Conservation (phyloP, 2,888 invertebrate species). For the Pelosia muscerda region DNA sequence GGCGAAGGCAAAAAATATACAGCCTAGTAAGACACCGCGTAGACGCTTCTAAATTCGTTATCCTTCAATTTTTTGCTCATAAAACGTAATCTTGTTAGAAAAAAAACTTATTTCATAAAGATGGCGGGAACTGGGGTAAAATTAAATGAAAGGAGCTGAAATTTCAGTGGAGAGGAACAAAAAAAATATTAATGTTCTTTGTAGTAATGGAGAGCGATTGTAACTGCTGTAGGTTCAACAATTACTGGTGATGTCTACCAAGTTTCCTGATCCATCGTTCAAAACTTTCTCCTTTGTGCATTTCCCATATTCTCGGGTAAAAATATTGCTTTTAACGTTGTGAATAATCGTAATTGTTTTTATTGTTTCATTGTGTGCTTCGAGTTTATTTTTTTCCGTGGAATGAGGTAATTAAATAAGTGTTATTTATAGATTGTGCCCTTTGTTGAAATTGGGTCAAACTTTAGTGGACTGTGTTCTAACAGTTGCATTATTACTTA, state of each 20-base stretch:
- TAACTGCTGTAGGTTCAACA: slow-evolving; percentile 72
- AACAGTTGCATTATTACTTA: not conserved
- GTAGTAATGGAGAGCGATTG: slow-evolving; percentile 70
- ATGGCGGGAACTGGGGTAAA: slow-evolving; percentile 61
- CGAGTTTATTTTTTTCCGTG: slow-evolving; percentile 22
- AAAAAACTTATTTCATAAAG: slow-evolving; percentile 84
- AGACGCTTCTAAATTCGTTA: slow-evolving; percentile 75
- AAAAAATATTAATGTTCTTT: slow-evolving; percentile 73
- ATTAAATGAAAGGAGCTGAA: slow-evolving; percentile 72
- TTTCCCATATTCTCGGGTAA: slow-evolving; percentile 27
- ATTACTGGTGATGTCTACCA: slow-evolving; percentile 53
- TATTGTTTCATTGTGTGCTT: slow-evolving; percentile 20
- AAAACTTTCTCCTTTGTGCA: slow-evolving; percentile 46
- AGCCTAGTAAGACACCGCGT: slow-evolving; percentile 45
- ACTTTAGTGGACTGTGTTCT: slow-evolving; percentile 7
- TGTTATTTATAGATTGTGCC: slow-evolving; percentile 19
- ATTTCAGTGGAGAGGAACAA: slow-evolving; percentile 53
- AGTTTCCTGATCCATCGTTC: slow-evolving; percentile 45
- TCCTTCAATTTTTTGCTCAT: slow-evolving; percentile 80
- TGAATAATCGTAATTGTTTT: slow-evolving; percentile 26
- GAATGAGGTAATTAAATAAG: slow-evolving; percentile 22
- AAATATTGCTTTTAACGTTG: slow-evolving; percentile 32
- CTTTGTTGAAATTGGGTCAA: slow-evolving; percentile 23
- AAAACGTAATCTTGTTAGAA: slow-evolving; percentile 83
- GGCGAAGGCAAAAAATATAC: slow-evolving; percentile 48